These are phyloP conservation scores for Lasaia peninsularis DNA, from an alignment of 1,140 invertebrate genomes.

Conservation along the genomic window DNA sequence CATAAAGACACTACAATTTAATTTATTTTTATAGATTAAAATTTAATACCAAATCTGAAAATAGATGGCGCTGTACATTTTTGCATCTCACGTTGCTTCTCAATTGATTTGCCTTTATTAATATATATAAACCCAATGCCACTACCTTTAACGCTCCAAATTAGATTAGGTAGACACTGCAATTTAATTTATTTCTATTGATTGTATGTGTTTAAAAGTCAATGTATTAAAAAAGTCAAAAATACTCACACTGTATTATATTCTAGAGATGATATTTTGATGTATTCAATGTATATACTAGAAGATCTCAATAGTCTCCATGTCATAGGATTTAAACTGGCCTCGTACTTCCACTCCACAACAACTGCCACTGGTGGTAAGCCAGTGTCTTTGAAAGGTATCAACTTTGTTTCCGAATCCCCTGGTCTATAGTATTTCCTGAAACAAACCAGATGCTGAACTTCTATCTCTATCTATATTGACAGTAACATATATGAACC, in stretches of 20 bases:
- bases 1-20: too few relatives aligned
- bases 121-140: too few relatives aligned
- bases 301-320: slow-evolving; percentile 87
- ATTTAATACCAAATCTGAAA: too few relatives aligned
- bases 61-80: too few relatives aligned
- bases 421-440: slow-evolving; percentile 82
- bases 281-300: slow-evolving; percentile 82
- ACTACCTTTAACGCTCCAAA: too few relatives aligned
- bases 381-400: slow-evolving; percentile 82
- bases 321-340: slow-evolving; percentile 88
- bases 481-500: too few relatives aligned
- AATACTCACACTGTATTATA: slow-evolving; percentile 78
- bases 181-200: too few relatives aligned
- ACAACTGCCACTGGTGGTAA: slow-evolving; percentile 81
- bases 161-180: too few relatives aligned
- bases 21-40: too few relatives aligned
- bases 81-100: too few relatives aligned
- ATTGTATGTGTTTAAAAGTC: not conserved
- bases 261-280: slow-evolving; percentile 85
- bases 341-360: slow-evolving; percentile 87
- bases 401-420: slow-evolving; percentile 81
- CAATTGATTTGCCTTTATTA: too few relatives aligned
- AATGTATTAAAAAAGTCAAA: not conserved
- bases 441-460: slow-evolving; percentile 24
- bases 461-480: too few relatives aligned